Evolutionary conservation across 2,888 invertebrate genomes (phyloP), one percentile per base, ranked within the genome.

Genomic region (Temnothorax rugatulus): DNA sequence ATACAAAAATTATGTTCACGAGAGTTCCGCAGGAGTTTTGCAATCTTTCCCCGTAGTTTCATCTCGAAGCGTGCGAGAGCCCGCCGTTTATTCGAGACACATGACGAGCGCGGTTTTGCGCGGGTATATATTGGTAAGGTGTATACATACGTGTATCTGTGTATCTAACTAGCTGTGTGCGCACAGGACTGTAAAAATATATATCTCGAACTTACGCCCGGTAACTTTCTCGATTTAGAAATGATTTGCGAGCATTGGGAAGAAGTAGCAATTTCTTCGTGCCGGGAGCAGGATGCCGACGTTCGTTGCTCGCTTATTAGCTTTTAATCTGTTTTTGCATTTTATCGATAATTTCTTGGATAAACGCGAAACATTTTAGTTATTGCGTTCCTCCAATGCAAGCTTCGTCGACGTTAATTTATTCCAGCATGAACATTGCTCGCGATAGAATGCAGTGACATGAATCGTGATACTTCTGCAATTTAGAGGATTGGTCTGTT

Each of bases 1-100:
- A 94, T 94, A 93, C 89, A 92, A 91, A 94, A 94, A 94, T 94
- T 93, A 94, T 93, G 93, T 93, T 93, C 93, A 93, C 92, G 93
- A 93, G 92, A 94, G 93, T 94, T 94, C 88, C 83, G 90, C 82
- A 82, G 82, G 90, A 93, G 92, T 94, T 94, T 92, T 82, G 92
- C 92, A 92, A 93, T 94, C 91, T 93, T 91, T 91, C 87, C 83
- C 82, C 88, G 79, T 82, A 91, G 92, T 92, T 92, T 89, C 87
- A 88, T 84, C 85, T 83, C 84, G 82, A 76, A 81, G 71, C 86
- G 54, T 85, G 82, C 85, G 85, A 87, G 89, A 86, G 89, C 79
- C 86, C 84, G 87, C 89, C 91, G 90, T 92, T 92, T 91, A 93
- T 92, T 93, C 92, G 90, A 88, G 85, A 90, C 91, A 90, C 91